Evolutionary conservation across 2,113 vertebrate genomes (phyloP).

Genomic region (Anhinga rufa): DNA sequence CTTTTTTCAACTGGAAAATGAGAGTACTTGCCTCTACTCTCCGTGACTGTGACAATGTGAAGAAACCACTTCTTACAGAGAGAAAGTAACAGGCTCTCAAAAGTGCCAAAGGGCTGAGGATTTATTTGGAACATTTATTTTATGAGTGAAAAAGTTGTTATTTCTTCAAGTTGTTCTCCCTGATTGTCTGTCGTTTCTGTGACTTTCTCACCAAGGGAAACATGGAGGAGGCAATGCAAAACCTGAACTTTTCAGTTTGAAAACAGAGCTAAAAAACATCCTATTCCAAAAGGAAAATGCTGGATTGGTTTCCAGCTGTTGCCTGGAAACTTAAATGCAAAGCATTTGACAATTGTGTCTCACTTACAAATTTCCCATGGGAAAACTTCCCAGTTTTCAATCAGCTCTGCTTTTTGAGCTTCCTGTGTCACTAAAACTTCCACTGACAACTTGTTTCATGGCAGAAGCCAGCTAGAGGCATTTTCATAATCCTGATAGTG

Average conservation of each 20-base stretch:
- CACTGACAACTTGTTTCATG: neutral
- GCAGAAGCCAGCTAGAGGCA: neutral
- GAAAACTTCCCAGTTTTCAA: neutral
- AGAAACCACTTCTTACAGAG: neutral
- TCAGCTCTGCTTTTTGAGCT: neutral
- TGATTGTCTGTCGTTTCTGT: neutral
- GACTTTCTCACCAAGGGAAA: neutral
- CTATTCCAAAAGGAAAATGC: neutral
- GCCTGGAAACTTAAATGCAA: neutral
- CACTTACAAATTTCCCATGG: neutral
- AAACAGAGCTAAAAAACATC: neutral
- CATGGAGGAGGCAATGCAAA: neutral
- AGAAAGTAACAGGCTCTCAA: neutral
- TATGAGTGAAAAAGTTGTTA: neutral
- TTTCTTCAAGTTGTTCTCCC: neutral
- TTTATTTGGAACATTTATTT: neutral
- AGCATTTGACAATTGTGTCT: conserved; percentile 6
- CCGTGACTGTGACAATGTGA: neutral
- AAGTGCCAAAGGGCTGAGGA: neutral
- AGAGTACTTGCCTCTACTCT: neutral
- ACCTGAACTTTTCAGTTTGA: neutral
- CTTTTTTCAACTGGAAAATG: neutral
- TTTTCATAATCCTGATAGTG: neutral
- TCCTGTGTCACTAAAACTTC: neutral
- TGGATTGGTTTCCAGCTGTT: neutral